A percentile compares a stretch with the other conserved stretches of the same genome.
These are phyloP conservation scores for Spatulosminthurus flaviceps DNA, from an alignment of 2,888 invertebrate species.

Conservation along the genomic window DNA sequence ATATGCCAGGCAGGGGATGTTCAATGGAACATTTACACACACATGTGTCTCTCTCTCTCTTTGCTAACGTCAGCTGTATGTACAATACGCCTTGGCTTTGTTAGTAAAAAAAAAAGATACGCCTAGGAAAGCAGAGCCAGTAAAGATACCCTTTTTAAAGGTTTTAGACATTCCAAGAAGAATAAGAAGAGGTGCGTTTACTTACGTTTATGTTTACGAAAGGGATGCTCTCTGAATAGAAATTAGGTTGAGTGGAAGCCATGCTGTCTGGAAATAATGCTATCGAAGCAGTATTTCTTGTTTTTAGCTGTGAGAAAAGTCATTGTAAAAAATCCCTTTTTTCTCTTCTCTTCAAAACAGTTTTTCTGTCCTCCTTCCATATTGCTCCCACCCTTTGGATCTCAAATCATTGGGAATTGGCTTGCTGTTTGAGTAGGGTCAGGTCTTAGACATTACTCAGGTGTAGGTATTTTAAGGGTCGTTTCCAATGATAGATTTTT, in stretches of 20 bases:
- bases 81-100: neutral
- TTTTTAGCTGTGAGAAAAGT: neutral
- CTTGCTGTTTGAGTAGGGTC: slow-evolving; percentile 21
- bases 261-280: neutral
- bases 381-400: neutral
- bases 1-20: neutral
- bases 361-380: too few relatives aligned
- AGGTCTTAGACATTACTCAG: slow-evolving; percentile 37
- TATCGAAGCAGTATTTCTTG: neutral
- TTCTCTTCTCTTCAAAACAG: too few relatives aligned
- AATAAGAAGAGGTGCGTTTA: slow-evolving; percentile 45
- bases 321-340: neutral
- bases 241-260: slow-evolving; percentile 45
- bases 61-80: slow-evolving; percentile 20
- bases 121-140: neutral
- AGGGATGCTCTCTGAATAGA: slow-evolving; percentile 53
- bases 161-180: neutral
- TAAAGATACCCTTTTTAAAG: neutral
- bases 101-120: too few relatives aligned
- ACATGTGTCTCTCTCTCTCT: slow-evolving; percentile 29
- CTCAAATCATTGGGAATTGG: neutral
- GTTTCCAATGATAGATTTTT: slow-evolving; percentile 46
- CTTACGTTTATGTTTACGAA: slow-evolving; percentile 54
- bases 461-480: slow-evolving; percentile 42
- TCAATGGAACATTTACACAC: slow-evolving; percentile 28